These are phyloP conservation scores for Imbricaverruca yamaguchii DNA, from an alignment of 2,888 invertebrate species.

Conservation along the genomic window DNA sequence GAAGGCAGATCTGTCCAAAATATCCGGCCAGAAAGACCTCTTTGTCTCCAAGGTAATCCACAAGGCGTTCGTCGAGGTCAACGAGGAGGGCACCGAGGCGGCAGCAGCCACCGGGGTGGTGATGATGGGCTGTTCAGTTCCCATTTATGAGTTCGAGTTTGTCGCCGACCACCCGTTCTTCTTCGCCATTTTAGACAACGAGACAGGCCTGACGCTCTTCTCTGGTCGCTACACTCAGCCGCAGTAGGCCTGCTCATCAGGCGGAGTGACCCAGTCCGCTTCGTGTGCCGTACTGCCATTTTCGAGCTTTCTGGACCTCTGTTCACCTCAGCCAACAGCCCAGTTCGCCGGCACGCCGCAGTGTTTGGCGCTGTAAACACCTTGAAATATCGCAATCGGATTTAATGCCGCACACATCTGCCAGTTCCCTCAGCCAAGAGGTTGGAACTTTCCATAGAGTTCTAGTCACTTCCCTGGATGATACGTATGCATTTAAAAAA, in stretches of 20 bases:
- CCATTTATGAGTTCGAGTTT: constrained; percentile 10
- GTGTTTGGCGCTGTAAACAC: too few species aligned
- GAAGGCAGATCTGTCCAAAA: constrained; percentile 57
- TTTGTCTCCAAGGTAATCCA: constrained; percentile 65
- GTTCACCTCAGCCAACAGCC: too few species aligned
- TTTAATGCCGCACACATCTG: too few species aligned
- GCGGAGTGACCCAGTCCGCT: too few species aligned
- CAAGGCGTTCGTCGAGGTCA: constrained; percentile 76
- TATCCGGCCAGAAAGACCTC: constrained; percentile 49
- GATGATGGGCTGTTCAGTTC: neutral
- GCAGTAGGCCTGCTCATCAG: neutral
- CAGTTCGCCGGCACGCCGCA: too few species aligned
- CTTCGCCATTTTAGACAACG: constrained; percentile 28
- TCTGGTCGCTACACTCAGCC: constrained; percentile 26
- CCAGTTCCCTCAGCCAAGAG: too few species aligned
- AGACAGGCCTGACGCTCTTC: constrained; percentile 28
- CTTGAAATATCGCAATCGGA: too few species aligned
- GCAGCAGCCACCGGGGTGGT: constrained; percentile 64
- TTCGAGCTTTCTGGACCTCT: too few species aligned
- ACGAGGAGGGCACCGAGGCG: constrained; percentile 80
- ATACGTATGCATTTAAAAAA: too few species aligned
- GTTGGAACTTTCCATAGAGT: too few species aligned
- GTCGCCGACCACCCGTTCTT: constrained; percentile 30
- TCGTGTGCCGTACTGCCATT: too few species aligned
- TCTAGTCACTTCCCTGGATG: too few species aligned